Percentiles rank a stretch among this genome's conserved stretches.
Evolutionary conservation across 2,113 vertebrate species (phyloP).

Genomic region (Hoplias malabaricus): DNA sequence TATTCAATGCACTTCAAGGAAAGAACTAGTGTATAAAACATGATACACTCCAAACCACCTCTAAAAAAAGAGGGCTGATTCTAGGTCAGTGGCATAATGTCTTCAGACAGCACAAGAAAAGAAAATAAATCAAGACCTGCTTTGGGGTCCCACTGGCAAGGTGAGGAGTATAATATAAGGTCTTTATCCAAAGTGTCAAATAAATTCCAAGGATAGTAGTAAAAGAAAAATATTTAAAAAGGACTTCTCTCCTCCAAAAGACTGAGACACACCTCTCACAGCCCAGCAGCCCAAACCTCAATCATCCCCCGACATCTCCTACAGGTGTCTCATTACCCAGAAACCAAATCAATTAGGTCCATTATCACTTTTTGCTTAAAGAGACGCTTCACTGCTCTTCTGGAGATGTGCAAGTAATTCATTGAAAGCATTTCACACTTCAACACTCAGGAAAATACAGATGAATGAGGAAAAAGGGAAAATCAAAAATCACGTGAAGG

Average conservation of each 20-base stretch:
- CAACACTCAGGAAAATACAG: slow-evolving; percentile 52
- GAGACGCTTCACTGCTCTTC: slow-evolving; percentile 53
- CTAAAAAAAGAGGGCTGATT: slow-evolving; percentile 2
- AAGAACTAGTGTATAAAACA: neutral
- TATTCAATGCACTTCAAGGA: neutral
- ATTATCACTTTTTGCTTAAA: slow-evolving; percentile 62
- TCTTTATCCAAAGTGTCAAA: neutral
- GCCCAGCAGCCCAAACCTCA: slow-evolving; percentile 22
- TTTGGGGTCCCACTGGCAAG: neutral
- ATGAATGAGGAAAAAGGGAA: slow-evolving; percentile 51
- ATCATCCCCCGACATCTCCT: slow-evolving; percentile 56
- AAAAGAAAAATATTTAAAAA: neutral
- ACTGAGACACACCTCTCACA: slow-evolving; percentile 17
- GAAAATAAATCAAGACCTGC: neutral
- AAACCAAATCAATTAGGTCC: slow-evolving; percentile 62
- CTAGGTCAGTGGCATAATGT: neutral
- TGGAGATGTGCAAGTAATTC: slow-evolving; percentile 69
- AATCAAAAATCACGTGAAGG: slow-evolving; percentile 50
- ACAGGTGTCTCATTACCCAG: slow-evolving; percentile 64
- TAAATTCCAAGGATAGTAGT: neutral
- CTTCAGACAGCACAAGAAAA: neutral
- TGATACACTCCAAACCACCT: neutral
- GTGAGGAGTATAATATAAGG: neutral
- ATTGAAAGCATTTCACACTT: slow-evolving; percentile 60
- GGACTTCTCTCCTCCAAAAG: neutral